These are phyloP conservation scores for Caenorhabditis zanzibari DNA, from an alignment of 2,888 invertebrate species.

Conservation along the genomic window DNA sequence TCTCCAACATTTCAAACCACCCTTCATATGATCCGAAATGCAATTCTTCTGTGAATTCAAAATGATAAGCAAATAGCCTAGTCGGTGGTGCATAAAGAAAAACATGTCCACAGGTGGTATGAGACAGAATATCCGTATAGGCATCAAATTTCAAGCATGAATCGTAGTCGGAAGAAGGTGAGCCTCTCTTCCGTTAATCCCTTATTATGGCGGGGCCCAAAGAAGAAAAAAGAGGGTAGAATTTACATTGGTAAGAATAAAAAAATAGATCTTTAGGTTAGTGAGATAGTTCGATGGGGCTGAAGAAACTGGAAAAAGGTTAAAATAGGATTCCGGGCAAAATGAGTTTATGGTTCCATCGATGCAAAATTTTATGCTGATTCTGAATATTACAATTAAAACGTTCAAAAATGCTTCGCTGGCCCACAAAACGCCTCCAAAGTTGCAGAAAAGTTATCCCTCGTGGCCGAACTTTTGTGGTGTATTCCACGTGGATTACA, in stretches of 20 bases:
- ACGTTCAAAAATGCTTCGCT: too few species aligned
- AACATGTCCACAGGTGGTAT: conserved; percentile 62
- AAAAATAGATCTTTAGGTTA: not conserved
- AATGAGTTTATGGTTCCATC: too few species aligned
- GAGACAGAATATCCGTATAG: conserved; percentile 28
- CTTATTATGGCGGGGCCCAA: conserved; percentile 2
- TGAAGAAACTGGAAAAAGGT: too few species aligned
- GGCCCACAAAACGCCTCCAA: too few species aligned
- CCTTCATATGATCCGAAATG: not conserved
- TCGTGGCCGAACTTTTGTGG: too few species aligned
- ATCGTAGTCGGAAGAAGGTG: conserved; percentile 12
- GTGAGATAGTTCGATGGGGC: too few species aligned
- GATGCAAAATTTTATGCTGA: too few species aligned
- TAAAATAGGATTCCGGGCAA: too few species aligned
- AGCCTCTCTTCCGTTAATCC: conserved; percentile 45
- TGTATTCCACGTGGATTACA: too few species aligned
- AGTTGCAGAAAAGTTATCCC: too few species aligned
- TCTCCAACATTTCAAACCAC: not conserved
- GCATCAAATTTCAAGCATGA: conserved; percentile 57
- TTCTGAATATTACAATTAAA: too few species aligned
- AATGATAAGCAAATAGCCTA: conserved; percentile 65
- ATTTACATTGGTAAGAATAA: not conserved
- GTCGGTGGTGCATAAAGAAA: conserved; percentile 50
- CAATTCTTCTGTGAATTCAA: conserved; percentile 32
- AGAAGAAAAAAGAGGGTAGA: not conserved